These are phyloP conservation scores for Halictus ligatus DNA, from an alignment of 2,888 invertebrate genomes.

Conservation along the genomic window DNA sequence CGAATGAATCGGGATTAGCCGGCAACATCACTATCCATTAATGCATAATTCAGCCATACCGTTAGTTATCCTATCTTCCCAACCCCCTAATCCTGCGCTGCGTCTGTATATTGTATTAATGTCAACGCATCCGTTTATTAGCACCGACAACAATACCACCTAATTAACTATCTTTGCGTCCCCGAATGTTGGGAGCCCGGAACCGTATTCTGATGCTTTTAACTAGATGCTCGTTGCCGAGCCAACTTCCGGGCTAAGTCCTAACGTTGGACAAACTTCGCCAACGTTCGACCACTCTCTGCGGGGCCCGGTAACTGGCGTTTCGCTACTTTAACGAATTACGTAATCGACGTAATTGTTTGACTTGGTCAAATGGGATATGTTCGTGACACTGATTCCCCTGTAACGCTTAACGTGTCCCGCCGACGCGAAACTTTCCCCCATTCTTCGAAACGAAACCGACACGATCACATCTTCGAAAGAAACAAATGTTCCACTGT, in stretches of 20 bases:
- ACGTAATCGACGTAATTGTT: constrained; percentile 52
- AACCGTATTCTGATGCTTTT: constrained; percentile 62
- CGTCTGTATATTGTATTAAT: constrained; percentile 75
- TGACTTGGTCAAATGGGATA: constrained; percentile 35
- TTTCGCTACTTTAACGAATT: constrained; percentile 40
- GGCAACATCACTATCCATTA: constrained; percentile 79
- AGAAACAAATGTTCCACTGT: too few relatives aligned
- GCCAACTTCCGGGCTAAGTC: constrained; percentile 28
- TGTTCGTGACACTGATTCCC: constrained; percentile 30
- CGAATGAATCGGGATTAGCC: constrained; percentile 78
- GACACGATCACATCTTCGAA: too few relatives aligned
- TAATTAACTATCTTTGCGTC: constrained; percentile 69
- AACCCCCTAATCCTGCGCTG: constrained; percentile 29
- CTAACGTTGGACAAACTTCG: constrained; percentile 2
- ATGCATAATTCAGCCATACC: constrained; percentile 76
- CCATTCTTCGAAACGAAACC: background rate
- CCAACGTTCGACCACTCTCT: background rate
- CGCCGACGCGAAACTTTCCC: background rate
- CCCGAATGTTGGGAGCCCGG: constrained; percentile 31
- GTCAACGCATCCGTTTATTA: constrained; percentile 79
- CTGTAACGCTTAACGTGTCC: background rate
- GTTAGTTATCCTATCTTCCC: constrained; percentile 68
- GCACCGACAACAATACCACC: constrained; percentile 72
- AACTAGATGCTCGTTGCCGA: constrained; percentile 46
- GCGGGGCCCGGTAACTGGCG: constrained; percentile 7